Evolutionary conservation across 2,888 invertebrate species (phyloP).

Genomic region (Theretra japonica): DNA sequence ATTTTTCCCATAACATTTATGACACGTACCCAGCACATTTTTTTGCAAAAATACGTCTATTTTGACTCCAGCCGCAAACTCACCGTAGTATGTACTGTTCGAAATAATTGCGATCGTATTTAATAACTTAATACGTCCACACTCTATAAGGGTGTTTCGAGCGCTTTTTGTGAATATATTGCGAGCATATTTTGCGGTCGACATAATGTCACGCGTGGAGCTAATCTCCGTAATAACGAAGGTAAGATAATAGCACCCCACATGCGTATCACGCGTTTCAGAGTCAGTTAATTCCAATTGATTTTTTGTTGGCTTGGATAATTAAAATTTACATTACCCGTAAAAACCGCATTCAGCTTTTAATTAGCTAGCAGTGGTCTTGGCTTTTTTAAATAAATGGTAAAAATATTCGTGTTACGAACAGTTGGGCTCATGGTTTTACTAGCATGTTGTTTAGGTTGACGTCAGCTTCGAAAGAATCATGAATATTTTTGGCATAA

Average conservation of each 20-base stretch:
- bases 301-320: slow-evolving; percentile 7
- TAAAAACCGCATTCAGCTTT: neutral
- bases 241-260: slow-evolving; percentile 11
- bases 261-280: neutral
- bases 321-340: neutral
- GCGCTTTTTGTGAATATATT: slow-evolving; percentile 8
- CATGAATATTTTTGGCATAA: no score
- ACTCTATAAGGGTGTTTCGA: slow-evolving; percentile 8
- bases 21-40: no score
- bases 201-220: slow-evolving; percentile 18
- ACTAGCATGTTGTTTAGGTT: neutral
- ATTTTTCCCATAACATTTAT: no score
- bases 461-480: no score
- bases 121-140: slow-evolving; percentile 23
- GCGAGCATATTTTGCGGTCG: slow-evolving; percentile 22
- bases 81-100: neutral
- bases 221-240: slow-evolving; percentile 19
- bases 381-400: neutral
- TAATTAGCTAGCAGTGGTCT: neutral
- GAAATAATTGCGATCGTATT: neutral
- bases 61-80: slow-evolving; percentile 4
- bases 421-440: neutral
- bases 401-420: neutral
- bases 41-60: neutral
- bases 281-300: slow-evolving; percentile 15